A percentile compares a stretch with the other conserved stretches of the same genome.
These are phyloP conservation scores for Clarias macrocephalus DNA, from an alignment of 2,113 vertebrate species.

Conservation along the genomic window DNA sequence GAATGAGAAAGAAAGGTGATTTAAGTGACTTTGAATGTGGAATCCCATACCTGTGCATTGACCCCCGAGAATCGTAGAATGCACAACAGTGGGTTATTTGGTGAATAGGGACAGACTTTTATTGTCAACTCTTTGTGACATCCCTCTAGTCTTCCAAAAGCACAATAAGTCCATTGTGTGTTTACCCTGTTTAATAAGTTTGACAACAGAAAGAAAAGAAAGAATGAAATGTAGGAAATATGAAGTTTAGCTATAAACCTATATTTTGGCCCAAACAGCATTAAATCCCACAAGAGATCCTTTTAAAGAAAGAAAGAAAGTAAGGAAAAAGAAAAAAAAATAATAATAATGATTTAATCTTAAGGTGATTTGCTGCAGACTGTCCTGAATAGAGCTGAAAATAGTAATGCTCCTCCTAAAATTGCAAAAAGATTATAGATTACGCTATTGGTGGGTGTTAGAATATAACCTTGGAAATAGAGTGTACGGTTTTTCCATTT, in stretches of 20 bases:
- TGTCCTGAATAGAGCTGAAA: background rate
- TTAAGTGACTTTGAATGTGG: no score
- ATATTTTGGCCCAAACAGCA: background rate
- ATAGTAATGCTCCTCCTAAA: background rate
- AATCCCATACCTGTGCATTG: background rate
- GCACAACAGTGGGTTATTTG: background rate
- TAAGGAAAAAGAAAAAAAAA: background rate
- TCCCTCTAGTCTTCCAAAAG: background rate
- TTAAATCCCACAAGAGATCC: background rate
- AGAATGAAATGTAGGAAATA: background rate
- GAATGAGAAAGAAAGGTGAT: no score
- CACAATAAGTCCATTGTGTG: background rate
- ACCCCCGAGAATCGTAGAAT: background rate
- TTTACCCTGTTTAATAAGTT: background rate
- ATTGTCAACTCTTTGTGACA: background rate
- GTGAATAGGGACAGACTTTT: background rate
- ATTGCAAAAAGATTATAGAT: slow-evolving; percentile 1
- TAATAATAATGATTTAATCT: background rate
- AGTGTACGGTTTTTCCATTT: slow-evolving; percentile 4
- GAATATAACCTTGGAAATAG: slow-evolving; percentile 27
- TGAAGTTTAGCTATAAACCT: background rate
- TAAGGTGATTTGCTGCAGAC: background rate
- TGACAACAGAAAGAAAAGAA: background rate
- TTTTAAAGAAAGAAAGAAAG: background rate
- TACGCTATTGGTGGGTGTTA: slow-evolving; percentile 25